These are phyloP conservation scores for Phaenicophaeus curvirostris DNA, from an alignment of 2,797 vertebrate genomes.

Conservation along the genomic window DNA sequence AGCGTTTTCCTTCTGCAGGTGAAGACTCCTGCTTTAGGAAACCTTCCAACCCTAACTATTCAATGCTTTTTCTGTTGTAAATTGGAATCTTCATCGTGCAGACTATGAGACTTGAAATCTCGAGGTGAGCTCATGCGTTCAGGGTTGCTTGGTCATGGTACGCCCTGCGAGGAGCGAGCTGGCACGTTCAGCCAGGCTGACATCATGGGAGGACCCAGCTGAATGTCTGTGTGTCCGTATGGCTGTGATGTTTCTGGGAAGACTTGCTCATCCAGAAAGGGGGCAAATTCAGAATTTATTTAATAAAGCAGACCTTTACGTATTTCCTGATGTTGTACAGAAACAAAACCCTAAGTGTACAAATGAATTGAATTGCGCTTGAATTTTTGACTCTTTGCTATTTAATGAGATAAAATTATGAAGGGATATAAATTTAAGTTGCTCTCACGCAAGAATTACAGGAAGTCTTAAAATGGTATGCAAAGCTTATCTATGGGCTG, in stretches of 20 bases:
- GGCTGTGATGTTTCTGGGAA: accelerated
- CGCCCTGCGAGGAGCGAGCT: not conserved
- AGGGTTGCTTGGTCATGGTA: not conserved
- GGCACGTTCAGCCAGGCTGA: not conserved
- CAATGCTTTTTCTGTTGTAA: conserved; percentile 18
- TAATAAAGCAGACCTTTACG: conserved; percentile 37
- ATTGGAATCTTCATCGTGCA: conserved; percentile 37
- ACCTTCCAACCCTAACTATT: not conserved
- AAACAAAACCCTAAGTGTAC: not conserved
- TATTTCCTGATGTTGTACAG: conserved; percentile 36
- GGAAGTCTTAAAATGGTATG: not conserved
- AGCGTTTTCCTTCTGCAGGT: not conserved
- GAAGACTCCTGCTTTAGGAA: conserved; percentile 47
- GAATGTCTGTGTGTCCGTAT: accelerated
- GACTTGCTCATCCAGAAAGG: not conserved
- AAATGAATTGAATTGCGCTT: not conserved
- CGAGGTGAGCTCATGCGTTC: not conserved
- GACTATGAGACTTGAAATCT: not conserved
- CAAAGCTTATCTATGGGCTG: accelerated
- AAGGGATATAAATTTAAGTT: not conserved
- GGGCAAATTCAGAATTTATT: not conserved
- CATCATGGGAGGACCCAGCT: accelerated
- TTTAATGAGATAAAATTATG: not conserved
- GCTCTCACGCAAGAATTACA: accelerated
- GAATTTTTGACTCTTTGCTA: not conserved